Evolutionary conservation across 2,113 vertebrate genomes (phyloP).

Genomic region (Euleptes europaea): DNA sequence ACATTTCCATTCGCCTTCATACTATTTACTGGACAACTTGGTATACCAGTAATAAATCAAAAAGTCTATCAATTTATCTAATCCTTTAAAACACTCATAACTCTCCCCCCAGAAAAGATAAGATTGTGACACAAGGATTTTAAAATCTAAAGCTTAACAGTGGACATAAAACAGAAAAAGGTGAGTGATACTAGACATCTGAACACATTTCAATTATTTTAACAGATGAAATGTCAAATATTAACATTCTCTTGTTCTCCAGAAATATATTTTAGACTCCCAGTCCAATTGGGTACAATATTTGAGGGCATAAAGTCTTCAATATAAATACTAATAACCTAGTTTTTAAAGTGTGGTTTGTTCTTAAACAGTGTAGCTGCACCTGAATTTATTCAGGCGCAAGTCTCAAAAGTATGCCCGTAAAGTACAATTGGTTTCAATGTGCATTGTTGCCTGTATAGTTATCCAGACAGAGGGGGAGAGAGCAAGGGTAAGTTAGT

Average conservation of each 20-base stretch:
- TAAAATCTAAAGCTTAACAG: neutral
- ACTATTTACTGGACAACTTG: neutral
- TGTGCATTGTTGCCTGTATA: neutral
- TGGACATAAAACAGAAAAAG: neutral
- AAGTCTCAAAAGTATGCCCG: neutral
- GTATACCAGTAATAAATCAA: neutral
- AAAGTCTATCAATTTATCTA: neutral
- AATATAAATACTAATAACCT: slow-evolving; percentile 3
- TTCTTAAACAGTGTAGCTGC: neutral
- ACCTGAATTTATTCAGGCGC: neutral
- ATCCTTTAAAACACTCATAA: no score
- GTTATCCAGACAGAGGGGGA: slow-evolving; percentile 7
- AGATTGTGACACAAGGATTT: neutral
- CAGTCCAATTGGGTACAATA: accelerated
- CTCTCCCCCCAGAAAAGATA: neutral
- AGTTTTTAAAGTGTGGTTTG: neutral
- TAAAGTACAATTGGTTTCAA: neutral
- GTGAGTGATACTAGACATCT: neutral
- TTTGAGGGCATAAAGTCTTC: neutral
- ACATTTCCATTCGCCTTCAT: neutral
- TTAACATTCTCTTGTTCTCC: neutral
- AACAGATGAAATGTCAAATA: neutral
- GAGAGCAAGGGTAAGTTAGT: slow-evolving; percentile 18
- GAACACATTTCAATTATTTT: neutral
- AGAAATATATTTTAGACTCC: neutral